Conservation (phyloP, 2,113 vertebrate genomes). For the Mellivora capensis region DNA sequence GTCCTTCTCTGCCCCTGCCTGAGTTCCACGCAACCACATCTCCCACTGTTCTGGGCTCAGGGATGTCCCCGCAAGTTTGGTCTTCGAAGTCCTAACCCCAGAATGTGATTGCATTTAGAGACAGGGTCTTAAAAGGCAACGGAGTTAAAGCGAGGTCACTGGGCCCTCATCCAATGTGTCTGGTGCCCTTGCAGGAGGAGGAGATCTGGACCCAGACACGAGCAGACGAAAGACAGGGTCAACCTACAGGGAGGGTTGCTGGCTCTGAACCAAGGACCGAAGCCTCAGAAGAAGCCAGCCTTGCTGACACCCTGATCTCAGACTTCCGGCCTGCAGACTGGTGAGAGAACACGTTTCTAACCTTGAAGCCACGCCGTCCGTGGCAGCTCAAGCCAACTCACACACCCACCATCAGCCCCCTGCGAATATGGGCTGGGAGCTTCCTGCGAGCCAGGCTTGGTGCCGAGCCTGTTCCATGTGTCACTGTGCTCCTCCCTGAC, state of each 20-base stretch:
- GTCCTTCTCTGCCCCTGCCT: neutral
- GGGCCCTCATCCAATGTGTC: neutral
- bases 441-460: too few relatives aligned
- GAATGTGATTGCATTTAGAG: neutral
- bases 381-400: neutral
- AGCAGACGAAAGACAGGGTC: neutral
- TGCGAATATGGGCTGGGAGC: too few relatives aligned
- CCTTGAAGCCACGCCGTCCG: neutral
- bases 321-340: neutral
- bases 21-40: neutral
- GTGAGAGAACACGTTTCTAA: neutral
- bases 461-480: accelerated
- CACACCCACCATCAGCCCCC: neutral
- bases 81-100: neutral
- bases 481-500: neutral
- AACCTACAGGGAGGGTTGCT: neutral
- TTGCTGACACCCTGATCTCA: neutral
- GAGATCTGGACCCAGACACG: neutral
- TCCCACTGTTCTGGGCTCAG: neutral
- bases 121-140: neutral
- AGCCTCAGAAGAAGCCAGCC: neutral
- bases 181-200: neutral
- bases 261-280: neutral
- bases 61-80: neutral
- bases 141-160: neutral